phyloP scores from a whole-genome alignment of 1,140 invertebrate species.

The Lasioglossum albipes region DNA sequence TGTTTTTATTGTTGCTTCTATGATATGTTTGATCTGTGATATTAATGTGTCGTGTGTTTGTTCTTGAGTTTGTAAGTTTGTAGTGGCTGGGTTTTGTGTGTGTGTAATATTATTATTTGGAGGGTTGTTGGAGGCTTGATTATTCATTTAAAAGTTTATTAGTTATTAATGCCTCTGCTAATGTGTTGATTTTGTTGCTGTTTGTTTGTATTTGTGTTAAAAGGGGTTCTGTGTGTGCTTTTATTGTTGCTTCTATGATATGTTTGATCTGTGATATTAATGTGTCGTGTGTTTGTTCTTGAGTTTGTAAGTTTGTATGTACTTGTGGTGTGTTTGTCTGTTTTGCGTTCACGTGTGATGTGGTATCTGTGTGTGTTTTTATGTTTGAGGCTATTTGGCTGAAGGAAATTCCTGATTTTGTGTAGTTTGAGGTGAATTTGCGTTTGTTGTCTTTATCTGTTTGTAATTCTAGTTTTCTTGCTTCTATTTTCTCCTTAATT shows the following conservation, averaged over 20 bases:
- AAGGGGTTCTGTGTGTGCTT: neutral
- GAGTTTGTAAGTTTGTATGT: neutral
- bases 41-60: neutral
- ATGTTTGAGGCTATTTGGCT: neutral
- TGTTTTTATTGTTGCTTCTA: neutral
- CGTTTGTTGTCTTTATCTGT: neutral
- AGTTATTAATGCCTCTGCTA: no score
- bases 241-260: neutral
- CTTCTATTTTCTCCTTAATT: neutral
- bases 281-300: neutral
- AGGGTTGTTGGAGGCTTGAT: no score
- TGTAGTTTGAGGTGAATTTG: neutral
- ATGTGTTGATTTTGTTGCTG: no score
- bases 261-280: neutral
- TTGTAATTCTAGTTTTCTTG: neutral
- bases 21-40: neutral
- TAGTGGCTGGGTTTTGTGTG: neutral
- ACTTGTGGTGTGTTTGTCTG: neutral
- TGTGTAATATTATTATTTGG: no score
- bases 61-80: neutral
- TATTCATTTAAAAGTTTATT: no score
- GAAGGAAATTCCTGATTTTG: neutral
- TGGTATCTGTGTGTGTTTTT: no score
- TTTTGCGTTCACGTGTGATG: no score
- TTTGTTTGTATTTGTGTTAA: no score